Evolutionary conservation across 1,140 invertebrate genomes (phyloP).

Genomic region (Zaprionus inermis): DNA sequence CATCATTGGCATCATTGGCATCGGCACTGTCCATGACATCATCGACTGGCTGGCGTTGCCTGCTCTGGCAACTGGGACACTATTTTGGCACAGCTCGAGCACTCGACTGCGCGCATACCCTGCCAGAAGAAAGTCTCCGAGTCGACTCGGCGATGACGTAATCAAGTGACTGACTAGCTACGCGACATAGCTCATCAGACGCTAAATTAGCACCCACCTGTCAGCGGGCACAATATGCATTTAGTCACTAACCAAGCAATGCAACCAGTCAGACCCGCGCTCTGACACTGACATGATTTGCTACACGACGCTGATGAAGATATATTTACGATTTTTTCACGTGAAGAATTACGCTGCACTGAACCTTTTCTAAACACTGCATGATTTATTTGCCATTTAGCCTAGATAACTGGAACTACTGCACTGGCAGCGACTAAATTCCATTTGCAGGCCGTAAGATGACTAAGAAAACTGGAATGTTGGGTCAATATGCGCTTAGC

Average conservation of each 20-base stretch:
- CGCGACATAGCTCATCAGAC: background rate
- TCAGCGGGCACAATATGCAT: background rate
- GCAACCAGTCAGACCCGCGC: background rate
- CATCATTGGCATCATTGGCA: background rate
- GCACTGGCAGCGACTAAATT: background rate
- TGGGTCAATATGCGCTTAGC: too few species aligned
- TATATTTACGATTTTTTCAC: background rate
- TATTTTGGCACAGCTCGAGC: background rate
- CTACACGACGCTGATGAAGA: background rate
- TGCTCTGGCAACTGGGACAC: slow-evolving; percentile 25
- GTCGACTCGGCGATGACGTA: background rate
- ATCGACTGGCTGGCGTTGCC: slow-evolving; percentile 27
- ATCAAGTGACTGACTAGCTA: background rate
- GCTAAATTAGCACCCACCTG: slow-evolving; percentile 1
- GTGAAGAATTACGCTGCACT: background rate
- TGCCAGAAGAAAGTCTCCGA: background rate
- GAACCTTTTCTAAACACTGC: background rate
- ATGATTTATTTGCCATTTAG: background rate
- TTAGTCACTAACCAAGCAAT: background rate
- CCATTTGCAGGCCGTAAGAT: too few species aligned
- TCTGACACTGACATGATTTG: slow-evolving; percentile 5
- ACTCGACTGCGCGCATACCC: background rate
- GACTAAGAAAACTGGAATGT: too few species aligned
- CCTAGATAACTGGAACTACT: background rate
- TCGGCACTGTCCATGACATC: slow-evolving; percentile 25